Evolutionary conservation across 2,888 invertebrate species (phyloP).

Genomic region (Neoascia interrupta): DNA sequence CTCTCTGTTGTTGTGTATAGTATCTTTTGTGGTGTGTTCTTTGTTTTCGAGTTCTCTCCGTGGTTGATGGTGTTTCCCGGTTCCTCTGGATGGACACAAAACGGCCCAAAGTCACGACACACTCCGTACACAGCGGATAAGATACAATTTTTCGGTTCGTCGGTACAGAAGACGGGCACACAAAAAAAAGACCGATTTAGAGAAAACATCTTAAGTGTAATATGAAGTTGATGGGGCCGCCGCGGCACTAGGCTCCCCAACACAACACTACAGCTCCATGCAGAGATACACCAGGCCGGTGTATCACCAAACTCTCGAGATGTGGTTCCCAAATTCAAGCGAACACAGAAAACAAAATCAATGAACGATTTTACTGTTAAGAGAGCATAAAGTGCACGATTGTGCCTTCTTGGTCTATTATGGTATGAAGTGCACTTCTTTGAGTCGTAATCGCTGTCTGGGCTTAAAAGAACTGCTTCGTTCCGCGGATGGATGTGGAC

Average conservation of each 20-base stretch:
- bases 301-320: constrained; percentile 55
- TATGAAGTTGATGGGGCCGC: constrained; percentile 67
- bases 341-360: constrained; percentile 62
- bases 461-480: constrained; percentile 27
- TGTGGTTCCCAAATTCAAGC: constrained; percentile 47
- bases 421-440: constrained; percentile 57
- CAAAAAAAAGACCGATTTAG: constrained; percentile 36
- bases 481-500: constrained; percentile 42
- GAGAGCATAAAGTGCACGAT: constrained; percentile 69
- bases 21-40: constrained; percentile 42
- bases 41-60: constrained; percentile 46
- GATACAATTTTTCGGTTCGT: constrained; percentile 58
- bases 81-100: constrained; percentile 55
- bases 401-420: constrained; percentile 59
- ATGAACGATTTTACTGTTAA: constrained; percentile 70
- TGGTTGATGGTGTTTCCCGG: constrained; percentile 41
- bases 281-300: constrained; percentile 8
- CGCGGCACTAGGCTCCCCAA: constrained; percentile 31
- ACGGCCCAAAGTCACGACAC: constrained; percentile 68
- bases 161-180: constrained; percentile 22
- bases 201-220: constrained; percentile 69
- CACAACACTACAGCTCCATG: constrained; percentile 18
- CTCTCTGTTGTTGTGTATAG: too few relatives aligned
- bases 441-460: constrained; percentile 43
- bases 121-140: constrained; percentile 38